Evolutionary conservation across 2,797 vertebrate genomes (phyloP).

Genomic region (Threskiornis aethiopicus): DNA sequence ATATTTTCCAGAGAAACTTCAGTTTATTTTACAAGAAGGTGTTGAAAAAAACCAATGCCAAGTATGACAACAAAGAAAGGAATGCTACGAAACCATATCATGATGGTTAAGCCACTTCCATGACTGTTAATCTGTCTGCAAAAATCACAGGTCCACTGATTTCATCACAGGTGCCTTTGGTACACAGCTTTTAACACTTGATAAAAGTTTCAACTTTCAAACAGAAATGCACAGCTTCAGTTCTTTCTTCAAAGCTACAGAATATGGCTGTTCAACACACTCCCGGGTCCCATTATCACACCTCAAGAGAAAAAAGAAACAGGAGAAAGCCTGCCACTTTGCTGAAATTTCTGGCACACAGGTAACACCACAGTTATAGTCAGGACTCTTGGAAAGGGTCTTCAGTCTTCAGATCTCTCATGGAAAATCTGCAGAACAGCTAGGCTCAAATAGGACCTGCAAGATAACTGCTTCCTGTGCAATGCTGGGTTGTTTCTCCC

Average conservation of each 20-base stretch:
- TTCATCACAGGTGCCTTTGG: neutral
- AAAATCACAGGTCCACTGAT: neutral
- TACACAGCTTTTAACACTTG: neutral
- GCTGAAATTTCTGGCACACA: neutral
- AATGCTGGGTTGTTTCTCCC: neutral
- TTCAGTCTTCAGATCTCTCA: neutral
- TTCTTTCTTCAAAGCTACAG: neutral
- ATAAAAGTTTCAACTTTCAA: neutral
- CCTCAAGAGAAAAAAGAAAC: neutral
- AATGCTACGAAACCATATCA: neutral
- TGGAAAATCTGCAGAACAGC: neutral
- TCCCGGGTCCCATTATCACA: accelerated
- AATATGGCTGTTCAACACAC: neutral
- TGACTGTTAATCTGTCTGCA: neutral
- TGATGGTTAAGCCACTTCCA: neutral
- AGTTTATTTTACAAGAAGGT: neutral
- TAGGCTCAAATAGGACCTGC: neutral
- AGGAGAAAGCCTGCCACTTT: neutral
- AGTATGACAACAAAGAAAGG: constrained; percentile 1
- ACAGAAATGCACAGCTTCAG: neutral
- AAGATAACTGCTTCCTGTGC: neutral
- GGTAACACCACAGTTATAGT: neutral
- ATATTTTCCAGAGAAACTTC: neutral
- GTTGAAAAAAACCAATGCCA: neutral
- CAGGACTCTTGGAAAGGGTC: neutral